Base-by-base conservation (phyloP, 1,140 invertebrate species). In the Streblospio benedicti region DNA sequence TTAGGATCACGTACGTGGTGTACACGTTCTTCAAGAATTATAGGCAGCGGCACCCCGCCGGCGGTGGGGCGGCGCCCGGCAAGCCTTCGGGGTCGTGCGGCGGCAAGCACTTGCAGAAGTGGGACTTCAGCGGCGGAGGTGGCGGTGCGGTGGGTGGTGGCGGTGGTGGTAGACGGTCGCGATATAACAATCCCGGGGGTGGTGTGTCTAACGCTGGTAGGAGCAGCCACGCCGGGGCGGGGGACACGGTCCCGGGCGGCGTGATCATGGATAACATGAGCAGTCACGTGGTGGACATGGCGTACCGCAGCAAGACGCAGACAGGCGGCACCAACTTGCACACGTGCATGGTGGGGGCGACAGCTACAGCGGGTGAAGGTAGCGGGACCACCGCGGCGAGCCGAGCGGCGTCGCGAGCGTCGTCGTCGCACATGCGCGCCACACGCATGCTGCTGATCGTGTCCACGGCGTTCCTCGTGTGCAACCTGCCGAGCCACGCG, bases 371-470 rank as follows among this genome's bases (percentile, higher is more conserved):
- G 1, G 59, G 69, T 9, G 53, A 66, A 1, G 62, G 57, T 38
- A 67, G 69, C 49, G 62, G 65, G 14, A 51, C n/a, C n/a, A 55
- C 18, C 54, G 60, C 5, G 63, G 67, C 41, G 54, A 63, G 5
- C 60, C 53, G 18, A 33, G 65, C n/a, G 60, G 60, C 30, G 54
- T 32, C 6, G 49, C 50, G 30, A 35, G 54, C 27, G 18, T 31
- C 43, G 27, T 56, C 54, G 58, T 47, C 49, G 33, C 85, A 87
- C 66, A 78, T 82, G 12, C 86, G 85, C 67, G 83, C 90, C 18
- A 91, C 88, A 1, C 85, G 87, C 71, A 90, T 90, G 84, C 80
- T 92, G 14, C 79, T 91, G 0, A 77, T 90, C 32, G 87, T 91
- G 14, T 91, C 89, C 1, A 85, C 84, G 1, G 86, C 87, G 0